Conservation (phyloP, 2,797 vertebrate genomes). For the Enteromius radiatus region DNA sequence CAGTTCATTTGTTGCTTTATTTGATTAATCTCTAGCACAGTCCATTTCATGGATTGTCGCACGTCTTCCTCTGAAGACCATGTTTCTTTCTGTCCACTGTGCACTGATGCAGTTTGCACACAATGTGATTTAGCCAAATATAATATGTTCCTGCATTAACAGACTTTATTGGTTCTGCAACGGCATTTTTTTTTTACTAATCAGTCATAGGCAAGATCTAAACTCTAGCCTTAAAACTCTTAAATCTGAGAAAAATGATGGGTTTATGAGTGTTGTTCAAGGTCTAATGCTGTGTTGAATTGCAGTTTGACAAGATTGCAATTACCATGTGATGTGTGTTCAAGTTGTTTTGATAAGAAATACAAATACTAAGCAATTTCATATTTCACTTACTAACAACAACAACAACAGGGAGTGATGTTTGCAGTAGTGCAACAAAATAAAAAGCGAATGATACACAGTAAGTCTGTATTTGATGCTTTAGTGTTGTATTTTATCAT, state of each 20-base stretch:
- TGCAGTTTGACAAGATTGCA: not conserved
- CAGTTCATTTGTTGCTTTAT: conserved; percentile 50
- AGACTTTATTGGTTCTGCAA: conserved; percentile 20
- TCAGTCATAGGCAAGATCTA: not conserved
- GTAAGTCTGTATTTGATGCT: not conserved
- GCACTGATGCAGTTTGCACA: conserved; percentile 14
- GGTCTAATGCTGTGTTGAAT: not conserved
- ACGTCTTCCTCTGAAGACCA: conserved; percentile 32
- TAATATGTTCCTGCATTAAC: conserved; percentile 21
- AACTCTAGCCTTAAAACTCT: not conserved
- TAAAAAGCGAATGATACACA: not conserved
- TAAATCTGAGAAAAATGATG: not conserved
- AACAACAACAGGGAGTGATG: not conserved
- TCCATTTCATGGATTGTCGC: conserved; percentile 39
- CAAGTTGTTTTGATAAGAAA: not conserved
- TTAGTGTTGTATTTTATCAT: not conserved
- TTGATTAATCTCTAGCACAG: conserved; percentile 43
- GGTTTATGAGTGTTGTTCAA: not conserved
- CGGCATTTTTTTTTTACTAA: conserved; percentile 6
- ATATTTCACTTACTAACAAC: not conserved
- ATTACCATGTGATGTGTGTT: not conserved
- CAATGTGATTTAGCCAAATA: conserved; percentile 30
- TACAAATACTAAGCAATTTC: not conserved
- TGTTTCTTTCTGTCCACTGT: conserved; percentile 43
- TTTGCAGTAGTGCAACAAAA: not conserved